Base-by-base conservation (phyloP, 1,140 invertebrate species). In the Radopholus similis region DNA sequence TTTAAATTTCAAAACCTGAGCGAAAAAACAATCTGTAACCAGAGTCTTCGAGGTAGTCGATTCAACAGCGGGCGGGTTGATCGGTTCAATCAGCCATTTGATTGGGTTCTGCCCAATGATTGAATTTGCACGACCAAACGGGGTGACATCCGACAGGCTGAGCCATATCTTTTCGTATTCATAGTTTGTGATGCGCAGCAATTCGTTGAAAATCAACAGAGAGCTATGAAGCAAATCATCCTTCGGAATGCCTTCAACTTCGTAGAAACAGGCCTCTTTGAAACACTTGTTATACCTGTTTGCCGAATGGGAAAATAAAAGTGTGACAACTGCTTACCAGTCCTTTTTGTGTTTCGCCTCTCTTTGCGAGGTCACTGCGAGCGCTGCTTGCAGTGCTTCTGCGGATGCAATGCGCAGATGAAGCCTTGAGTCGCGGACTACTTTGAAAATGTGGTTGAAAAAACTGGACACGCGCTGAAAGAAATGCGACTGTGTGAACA, bases 391-490 rank as follows among this genome's bases (percentile, higher is more conserved):
- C 2, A 98, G 82, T 2, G 95, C 93, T 77, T 93, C 91, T 0
- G 92, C 91, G 8, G 93, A 93, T 5, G 89, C 89, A 83, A 97
- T 92, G 55, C 95, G 86, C 66, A 97, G 91, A 15, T 88, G 87
- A n/a, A 90, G 88, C 82, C 96, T 95, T 0, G 91, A 89, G 85
- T 97, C 93, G 64, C 90, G 88, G 34, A 97, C 88, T 2, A 92
- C 91, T 77, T 90, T 90, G 75, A 97, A 93, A 66, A 97, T 95
- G 38, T 77, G 82, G 67, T 97, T 93, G 83, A 97, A 97, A 83
- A 97, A 97, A 53, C 89, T 89, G 18, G 91, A 91, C 0, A 96
- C 91, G 87, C 95, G 92, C 85, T 97, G 93, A 82, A 95, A 97
- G 83, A 99, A 99, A 83, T 95, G 95, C 15, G 94, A 96, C 2